phyloP scores from a whole-genome alignment of 2,113 vertebrate species.

The Gasterosteus aculeatus region DNA sequence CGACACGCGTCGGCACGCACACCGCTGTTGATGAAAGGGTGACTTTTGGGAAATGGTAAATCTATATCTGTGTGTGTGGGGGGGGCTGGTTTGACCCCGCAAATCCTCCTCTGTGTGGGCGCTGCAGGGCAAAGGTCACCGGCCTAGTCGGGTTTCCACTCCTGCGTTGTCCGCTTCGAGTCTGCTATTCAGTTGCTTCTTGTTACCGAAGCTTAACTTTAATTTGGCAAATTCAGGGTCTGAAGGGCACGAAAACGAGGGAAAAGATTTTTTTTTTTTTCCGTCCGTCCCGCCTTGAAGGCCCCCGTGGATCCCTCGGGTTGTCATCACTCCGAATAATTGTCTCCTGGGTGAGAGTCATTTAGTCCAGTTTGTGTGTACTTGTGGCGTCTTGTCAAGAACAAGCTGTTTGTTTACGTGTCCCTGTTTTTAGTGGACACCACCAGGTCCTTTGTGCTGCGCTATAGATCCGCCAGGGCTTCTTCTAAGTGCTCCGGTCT shows the following conservation, averaged over 20 bases:
- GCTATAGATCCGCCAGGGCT: constrained; percentile 62
- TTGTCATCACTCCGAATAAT: background rate
- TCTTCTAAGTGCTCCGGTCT: constrained; percentile 66
- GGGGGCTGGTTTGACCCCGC: constrained; percentile 29
- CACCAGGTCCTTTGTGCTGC: constrained; percentile 52
- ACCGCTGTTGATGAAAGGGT: constrained; percentile 50
- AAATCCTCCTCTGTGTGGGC: constrained; percentile 31
- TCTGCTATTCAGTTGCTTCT: background rate
- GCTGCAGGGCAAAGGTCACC: constrained; percentile 43
- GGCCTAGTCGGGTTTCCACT: constrained; percentile 5
- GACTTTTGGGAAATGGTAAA: constrained; percentile 43
- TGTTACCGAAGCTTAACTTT: background rate
- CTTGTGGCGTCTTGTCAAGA: constrained; percentile 61
- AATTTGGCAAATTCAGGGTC: background rate
- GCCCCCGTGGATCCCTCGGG: background rate
- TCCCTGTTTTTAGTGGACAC: constrained; percentile 60
- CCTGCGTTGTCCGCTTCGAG: background rate
- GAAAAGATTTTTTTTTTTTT: background rate
- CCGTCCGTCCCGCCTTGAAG: background rate
- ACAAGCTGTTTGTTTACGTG: constrained; percentile 74
- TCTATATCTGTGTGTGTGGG: constrained; percentile 20
- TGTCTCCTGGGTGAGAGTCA: background rate
- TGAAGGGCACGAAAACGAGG: background rate
- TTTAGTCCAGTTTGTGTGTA: constrained; percentile 25
- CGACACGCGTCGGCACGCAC: constrained; percentile 27